Evolutionary conservation across 2,888 invertebrate genomes (phyloP).

Genomic region (Beris morrisii): DNA sequence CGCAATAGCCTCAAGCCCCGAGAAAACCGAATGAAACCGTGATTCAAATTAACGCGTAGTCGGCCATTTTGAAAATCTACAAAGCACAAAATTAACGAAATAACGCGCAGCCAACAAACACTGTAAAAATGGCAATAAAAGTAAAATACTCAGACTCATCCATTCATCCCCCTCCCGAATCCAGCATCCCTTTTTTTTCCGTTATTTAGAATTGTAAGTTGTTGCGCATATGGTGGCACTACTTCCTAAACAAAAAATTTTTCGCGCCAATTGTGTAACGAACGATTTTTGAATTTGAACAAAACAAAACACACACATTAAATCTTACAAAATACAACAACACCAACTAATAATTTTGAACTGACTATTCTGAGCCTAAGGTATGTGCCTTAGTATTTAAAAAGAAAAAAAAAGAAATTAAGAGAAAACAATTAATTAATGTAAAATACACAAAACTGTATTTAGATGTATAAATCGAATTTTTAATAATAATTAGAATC

Average conservation of each 20-base stretch:
- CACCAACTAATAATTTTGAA: constrained; percentile 10
- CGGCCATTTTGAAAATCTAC: too few species aligned
- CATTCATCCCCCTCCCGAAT: neutral
- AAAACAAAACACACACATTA: constrained; percentile 5
- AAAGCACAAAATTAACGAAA: too few species aligned
- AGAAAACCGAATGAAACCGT: too few species aligned
- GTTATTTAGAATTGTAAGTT: too few species aligned
- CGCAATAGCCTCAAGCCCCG: too few species aligned
- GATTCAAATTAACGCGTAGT: too few species aligned
- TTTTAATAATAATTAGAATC: neutral
- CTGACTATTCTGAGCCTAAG: constrained; percentile 41
- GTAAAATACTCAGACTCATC: neutral
- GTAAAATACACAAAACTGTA: neutral
- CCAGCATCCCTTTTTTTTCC: too few species aligned
- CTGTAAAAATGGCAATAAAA: too few species aligned
- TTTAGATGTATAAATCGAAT: neutral
- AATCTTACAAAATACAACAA: constrained; percentile 24
- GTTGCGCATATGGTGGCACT: neutral
- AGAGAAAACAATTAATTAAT: constrained; percentile 18
- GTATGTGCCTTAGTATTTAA: constrained; percentile 42
- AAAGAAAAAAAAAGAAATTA: constrained; percentile 9
- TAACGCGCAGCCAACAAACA: too few species aligned
- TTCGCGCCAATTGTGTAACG: too few species aligned
- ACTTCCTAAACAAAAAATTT: neutral
- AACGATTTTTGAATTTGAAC: neutral